Base-by-base conservation (phyloP, 1,140 invertebrate species). In the Procambarus clarkii region DNA sequence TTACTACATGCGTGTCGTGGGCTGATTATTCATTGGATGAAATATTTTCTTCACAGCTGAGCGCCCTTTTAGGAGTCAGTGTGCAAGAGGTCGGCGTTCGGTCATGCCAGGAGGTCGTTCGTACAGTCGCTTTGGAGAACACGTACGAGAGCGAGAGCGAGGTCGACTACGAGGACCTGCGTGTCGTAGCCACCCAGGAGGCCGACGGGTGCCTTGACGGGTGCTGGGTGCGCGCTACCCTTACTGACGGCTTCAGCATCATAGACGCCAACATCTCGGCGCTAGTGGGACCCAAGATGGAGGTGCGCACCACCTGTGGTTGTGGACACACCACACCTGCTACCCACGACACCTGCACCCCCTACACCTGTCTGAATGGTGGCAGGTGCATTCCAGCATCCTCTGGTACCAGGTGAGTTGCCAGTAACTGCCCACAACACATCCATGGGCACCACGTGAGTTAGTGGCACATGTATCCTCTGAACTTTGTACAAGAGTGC, bases 241-340 rank as follows among this genome's bases (percentile, higher is more conserved):
- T 88, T 21, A 50, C 11, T 11, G 64, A 58, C 18, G 64, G 46
- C 1, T 89, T 82, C 64, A 76, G 45, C 34, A 48, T 89, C 7
- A 79, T 89, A 54, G 87, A 89, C n/a, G 87, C 79, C n/a, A 82
- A 89, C 64, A 89, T 80, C n/a, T 89, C 87, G 46, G 87, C 87
- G 44, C 54, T 89, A 3, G 87, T 89, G 64, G 87, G 87, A 0
- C 87, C 87, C 46, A 13, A 46, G 21, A 46, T 89, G n/a, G 80
- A 54, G 79, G 64, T 89, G 34, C 58, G 18, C 45, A 82, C 44
- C n/a, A 60, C 77, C n/a, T 89, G 87, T 58, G 79, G 87, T 24
- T 89, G 87, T 76, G 64, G 46, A n/a, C 9, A 48, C 58, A 21
- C 80, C 46, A 24, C 87, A 2, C 69, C 64, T n/a, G 45, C 71